Conservation (phyloP, 1,140 invertebrate species). For the Mylabris phalerata region DNA sequence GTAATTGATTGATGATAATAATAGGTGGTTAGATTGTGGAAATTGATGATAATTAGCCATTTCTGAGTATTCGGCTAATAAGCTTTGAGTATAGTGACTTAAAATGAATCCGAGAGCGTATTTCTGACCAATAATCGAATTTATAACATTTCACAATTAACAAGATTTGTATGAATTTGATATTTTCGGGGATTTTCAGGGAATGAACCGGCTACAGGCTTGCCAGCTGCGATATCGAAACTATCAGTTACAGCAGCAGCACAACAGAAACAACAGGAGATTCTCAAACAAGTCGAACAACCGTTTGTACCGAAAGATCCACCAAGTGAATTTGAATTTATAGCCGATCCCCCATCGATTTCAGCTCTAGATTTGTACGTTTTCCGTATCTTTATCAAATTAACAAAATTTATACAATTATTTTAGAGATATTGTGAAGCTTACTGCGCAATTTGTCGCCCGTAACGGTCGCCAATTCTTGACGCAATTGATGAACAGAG, state of each 20-base stretch:
- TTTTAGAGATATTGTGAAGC: constrained; percentile 88
- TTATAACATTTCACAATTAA: not conserved
- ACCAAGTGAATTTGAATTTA: constrained; percentile 94
- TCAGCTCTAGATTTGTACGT: constrained; percentile 91
- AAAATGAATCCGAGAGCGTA: constrained; percentile 29
- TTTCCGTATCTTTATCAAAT: constrained; percentile 13
- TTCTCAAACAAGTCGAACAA: constrained; percentile 80
- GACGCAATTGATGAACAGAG: constrained; percentile 96
- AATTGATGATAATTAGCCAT: constrained; percentile 38
- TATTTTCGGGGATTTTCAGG: constrained; percentile 24
- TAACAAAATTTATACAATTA: constrained; percentile 9
- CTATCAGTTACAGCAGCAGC: constrained; percentile 59
- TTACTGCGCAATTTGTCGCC: constrained; percentile 98
- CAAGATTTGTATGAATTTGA: no score
- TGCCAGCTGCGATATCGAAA: constrained; percentile 42
- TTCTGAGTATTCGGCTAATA: constrained; percentile 34
- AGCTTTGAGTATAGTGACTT: constrained; percentile 35
- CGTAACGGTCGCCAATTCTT: constrained; percentile 96
- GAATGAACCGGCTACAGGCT: constrained; percentile 42
- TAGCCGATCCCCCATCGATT: constrained; percentile 96
- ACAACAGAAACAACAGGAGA: constrained; percentile 80
- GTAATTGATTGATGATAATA: constrained; percentile 38
- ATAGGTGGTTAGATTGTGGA: not conserved
- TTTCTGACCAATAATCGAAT: constrained; percentile 8
- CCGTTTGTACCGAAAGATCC: constrained; percentile 92